Percentiles rank a stretch among this genome's conserved stretches.
Evolutionary conservation across 2,888 invertebrate genomes (phyloP).

Genomic region (Apotomis capreana): DNA sequence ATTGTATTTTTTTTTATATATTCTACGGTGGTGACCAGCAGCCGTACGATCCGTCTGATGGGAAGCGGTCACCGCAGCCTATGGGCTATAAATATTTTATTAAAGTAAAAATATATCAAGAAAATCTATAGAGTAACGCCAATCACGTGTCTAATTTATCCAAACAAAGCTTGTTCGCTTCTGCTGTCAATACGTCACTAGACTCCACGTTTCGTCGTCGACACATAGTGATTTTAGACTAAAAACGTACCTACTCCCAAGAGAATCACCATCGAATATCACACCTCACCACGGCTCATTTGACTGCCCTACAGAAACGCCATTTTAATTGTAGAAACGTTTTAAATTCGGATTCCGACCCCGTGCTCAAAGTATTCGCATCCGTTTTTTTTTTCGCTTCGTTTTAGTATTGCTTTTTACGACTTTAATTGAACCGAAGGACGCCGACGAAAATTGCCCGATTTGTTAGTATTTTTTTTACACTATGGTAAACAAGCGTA

Average conservation of each 20-base stretch:
- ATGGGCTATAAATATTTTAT: too few species aligned
- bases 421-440: constrained; percentile 19
- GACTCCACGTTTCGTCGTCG: constrained; percentile 48
- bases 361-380: constrained; percentile 32
- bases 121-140: too few species aligned
- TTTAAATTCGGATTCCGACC: constrained; percentile 53
- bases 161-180: too few species aligned
- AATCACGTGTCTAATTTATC: too few species aligned
- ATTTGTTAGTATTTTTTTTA: constrained; percentile 5
- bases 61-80: too few species aligned
- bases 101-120: too few species aligned
- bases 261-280: neutral
- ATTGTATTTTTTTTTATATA: too few species aligned
- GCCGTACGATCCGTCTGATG: too few species aligned
- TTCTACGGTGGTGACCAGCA: too few species aligned
- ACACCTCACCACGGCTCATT: neutral
- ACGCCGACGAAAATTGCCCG: neutral
- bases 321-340: constrained; percentile 30
- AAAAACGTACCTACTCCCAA: neutral
- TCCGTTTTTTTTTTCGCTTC: constrained; percentile 18
- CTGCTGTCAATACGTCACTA: constrained; percentile 51
- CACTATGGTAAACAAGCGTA: too few species aligned
- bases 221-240: neutral
- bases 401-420: constrained; percentile 2
- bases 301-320: neutral